phyloP scores from a whole-genome alignment of 2,113 vertebrate species.

The Burhinus oedicnemus region DNA sequence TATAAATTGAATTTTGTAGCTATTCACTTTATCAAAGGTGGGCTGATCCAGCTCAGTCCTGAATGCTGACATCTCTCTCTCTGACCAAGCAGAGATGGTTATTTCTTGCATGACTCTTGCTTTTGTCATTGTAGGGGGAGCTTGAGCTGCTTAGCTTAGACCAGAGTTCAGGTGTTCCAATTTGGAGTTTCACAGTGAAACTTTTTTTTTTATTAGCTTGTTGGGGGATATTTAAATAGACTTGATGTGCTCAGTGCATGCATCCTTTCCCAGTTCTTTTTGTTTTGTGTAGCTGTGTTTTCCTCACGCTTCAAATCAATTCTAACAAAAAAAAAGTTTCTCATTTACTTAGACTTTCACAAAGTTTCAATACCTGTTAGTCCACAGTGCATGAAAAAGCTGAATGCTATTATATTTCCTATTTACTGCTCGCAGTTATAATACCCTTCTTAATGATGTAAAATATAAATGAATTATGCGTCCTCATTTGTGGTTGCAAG shows the following conservation, averaged over 20 bases:
- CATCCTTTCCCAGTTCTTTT: background rate
- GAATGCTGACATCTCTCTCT: background rate
- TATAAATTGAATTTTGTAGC: background rate
- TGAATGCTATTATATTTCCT: constrained; percentile 48
- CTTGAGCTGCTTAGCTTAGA: background rate
- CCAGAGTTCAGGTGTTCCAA: background rate
- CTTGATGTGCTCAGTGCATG: background rate
- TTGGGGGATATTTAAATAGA: constrained; percentile 19
- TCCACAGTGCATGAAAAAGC: constrained; percentile 40
- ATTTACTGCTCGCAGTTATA: constrained; percentile 39
- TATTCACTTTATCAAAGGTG: background rate
- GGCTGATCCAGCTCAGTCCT: background rate
- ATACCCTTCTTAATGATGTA: constrained; percentile 50
- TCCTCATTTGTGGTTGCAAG: constrained; percentile 12
- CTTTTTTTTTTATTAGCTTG: constrained; percentile 28
- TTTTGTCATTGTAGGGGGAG: fast-evolving
- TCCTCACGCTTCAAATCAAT: background rate
- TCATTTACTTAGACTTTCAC: background rate
- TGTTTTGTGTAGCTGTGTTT: background rate
- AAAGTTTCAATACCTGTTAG: constrained; percentile 22
- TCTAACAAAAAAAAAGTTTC: constrained; percentile 14
- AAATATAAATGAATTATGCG: constrained; percentile 56
- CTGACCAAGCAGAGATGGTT: background rate
- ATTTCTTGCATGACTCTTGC: background rate
- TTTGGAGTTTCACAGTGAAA: background rate